Base-by-base conservation (phyloP, 2,797 vertebrate species). In the Lithobates pipiens region DNA sequence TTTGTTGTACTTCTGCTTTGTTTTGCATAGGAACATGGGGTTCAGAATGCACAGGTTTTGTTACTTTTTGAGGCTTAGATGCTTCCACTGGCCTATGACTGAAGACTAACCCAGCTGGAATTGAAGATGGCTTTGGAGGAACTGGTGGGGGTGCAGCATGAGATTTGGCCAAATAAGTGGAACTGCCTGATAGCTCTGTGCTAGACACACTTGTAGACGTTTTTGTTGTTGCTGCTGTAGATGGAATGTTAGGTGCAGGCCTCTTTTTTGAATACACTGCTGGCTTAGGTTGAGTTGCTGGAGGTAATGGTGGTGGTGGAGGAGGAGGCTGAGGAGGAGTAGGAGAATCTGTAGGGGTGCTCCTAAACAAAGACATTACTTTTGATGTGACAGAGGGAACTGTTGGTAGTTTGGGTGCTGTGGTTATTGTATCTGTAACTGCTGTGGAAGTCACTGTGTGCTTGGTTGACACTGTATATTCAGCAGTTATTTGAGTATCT, bases 31-130 rank as follows among this genome's bases (percentile, higher is more conserved):
- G 1, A 81, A 89, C 36, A 10, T 93, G 92, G 80, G 91, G 84
- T 0, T 93, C 93, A 91, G 93, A 88, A 89, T 93, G 1, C 36
- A 88, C 57, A 85, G 94, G 93, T 89, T 99, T 99, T 87, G 97
- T 97, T 89, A 97, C 96, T 92, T 98, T 96, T 71, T 97, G 96
- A 91, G 97, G 97, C 91, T 97, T 98, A 86, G 95, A 92, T 89
- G 93, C 93, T 86, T 98, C 98, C 89, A 92, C 89, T 76, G 96
- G 93, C 86, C 95, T 97, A 81, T 99, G 97, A 85, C 93, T 97
- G 89, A 99, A 99, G 86, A 97, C 94, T 82, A 99, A 92, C 84
- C 97, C 96, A 87, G 95, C 95, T 90, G 98, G 97, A 94, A 99
- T 97, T 83, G 93, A 96, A 85, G 96, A 91, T 83, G 98, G 98